Conservation (phyloP, 2,888 invertebrate species). For the Eulithis prunata region DNA sequence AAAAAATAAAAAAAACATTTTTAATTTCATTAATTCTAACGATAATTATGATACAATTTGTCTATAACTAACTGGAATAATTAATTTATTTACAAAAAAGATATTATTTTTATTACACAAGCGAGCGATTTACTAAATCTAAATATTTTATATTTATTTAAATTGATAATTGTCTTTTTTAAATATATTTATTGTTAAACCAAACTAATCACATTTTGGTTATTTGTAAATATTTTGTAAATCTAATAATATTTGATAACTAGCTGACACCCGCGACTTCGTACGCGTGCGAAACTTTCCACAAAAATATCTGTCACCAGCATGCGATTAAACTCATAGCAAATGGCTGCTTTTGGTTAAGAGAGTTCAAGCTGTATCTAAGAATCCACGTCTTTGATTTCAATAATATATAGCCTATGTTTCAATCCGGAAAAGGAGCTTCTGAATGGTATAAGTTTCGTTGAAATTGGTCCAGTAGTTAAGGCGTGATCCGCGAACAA, state of each 20-base stretch:
- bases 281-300: no score
- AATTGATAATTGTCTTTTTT: conserved; percentile 54
- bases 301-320: no score
- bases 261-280: no score
- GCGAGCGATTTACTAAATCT: conserved; percentile 49
- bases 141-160: conserved; percentile 33
- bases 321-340: no score
- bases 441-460: no score
- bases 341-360: no score
- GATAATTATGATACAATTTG: conserved; percentile 79
- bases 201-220: conserved; percentile 57
- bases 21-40: conserved; percentile 62
- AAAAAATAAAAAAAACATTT: conserved; percentile 67
- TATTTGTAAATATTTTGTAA: conserved; percentile 44
- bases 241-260: conserved; percentile 31
- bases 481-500: no score
- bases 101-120: conserved; percentile 58
- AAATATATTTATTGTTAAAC: conserved; percentile 42
- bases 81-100: conserved; percentile 76
- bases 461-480: no score
- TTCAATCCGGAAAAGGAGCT: no score
- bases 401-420: no score
- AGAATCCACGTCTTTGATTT: no score
- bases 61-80: conserved; percentile 80
- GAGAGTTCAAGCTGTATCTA: no score